A percentile compares a stretch with the other conserved stretches of the same genome.
phyloP scores from a whole-genome alignment of 2,113 vertebrate genomes.

The Cettia cetti region DNA sequence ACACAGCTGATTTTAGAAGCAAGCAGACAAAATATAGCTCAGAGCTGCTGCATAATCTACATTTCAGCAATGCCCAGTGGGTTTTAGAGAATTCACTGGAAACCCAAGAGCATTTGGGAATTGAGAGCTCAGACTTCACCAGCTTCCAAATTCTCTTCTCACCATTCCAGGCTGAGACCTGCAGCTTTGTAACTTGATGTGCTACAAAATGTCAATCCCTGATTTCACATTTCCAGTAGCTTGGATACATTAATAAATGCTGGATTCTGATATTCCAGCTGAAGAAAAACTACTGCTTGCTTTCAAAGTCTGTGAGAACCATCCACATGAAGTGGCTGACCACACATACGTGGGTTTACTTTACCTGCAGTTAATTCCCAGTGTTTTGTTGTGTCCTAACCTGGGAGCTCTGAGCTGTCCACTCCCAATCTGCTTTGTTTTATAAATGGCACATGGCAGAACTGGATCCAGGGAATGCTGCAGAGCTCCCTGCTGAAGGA shows the following conservation, averaged over 20 bases:
- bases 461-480: not conserved
- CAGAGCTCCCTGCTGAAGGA: not conserved
- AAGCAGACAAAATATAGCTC: not conserved
- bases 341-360: accelerated
- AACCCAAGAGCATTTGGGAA: not conserved
- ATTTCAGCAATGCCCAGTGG: not conserved
- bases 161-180: not conserved
- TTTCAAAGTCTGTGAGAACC: not conserved
- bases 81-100: not conserved
- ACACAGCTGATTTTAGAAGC: not conserved
- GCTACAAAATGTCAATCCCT: not conserved
- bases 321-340: not conserved
- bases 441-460: not conserved
- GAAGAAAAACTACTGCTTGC: not conserved
- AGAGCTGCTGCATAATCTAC: not conserved
- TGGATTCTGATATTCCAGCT: not conserved
- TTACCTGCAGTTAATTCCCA: not conserved
- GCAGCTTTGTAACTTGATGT: not conserved
- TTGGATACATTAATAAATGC: not conserved
- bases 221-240: not conserved
- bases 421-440: not conserved
- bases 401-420: not conserved
- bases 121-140: not conserved
- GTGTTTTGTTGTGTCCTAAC: not conserved
- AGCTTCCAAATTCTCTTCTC: not conserved